A percentile compares a stretch with the other conserved stretches of the same genome.
Conservation (phyloP, 2,797 vertebrate species). For the Anniella stebbinsi region DNA sequence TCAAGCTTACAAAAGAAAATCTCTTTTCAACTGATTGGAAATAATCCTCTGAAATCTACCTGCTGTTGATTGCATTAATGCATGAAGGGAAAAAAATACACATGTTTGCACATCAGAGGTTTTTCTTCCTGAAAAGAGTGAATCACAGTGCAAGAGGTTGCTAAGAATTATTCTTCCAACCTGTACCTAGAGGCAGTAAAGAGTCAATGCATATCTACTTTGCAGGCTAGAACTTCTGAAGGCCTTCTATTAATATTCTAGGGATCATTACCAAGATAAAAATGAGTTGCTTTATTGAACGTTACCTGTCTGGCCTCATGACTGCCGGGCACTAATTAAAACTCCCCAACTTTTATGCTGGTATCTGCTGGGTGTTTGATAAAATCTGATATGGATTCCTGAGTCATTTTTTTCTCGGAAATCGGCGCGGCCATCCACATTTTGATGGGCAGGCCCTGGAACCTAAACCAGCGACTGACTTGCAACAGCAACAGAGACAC, state of each 20-base stretch:
- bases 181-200: conserved; percentile 59
- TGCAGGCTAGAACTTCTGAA: conserved; percentile 69
- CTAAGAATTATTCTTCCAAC: conserved; percentile 61
- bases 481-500: not conserved
- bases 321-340: conserved; percentile 75
- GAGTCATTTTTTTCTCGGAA: conserved; percentile 43
- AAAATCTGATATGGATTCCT: conserved; percentile 63
- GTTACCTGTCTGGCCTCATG: conserved; percentile 68
- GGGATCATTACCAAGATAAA: conserved; percentile 72
- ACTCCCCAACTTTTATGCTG: conserved; percentile 65
- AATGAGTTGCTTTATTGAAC: conserved; percentile 76
- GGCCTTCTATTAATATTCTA: conserved; percentile 73
- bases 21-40: conserved; percentile 72
- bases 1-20: conserved; percentile 74
- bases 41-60: conserved; percentile 75
- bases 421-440: not conserved
- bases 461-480: not conserved
- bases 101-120: conserved; percentile 43
- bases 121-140: conserved; percentile 23
- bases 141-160: conserved; percentile 45
- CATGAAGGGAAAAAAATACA: conserved; percentile 53
- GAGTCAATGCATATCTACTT: conserved; percentile 61
- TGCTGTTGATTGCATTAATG: conserved; percentile 74
- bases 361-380: conserved; percentile 51
- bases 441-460: not conserved